Percentiles rank a stretch among this genome's conserved stretches.
phyloP scores from a whole-genome alignment of 2,797 vertebrate species.

The Acridotheres tristis region DNA sequence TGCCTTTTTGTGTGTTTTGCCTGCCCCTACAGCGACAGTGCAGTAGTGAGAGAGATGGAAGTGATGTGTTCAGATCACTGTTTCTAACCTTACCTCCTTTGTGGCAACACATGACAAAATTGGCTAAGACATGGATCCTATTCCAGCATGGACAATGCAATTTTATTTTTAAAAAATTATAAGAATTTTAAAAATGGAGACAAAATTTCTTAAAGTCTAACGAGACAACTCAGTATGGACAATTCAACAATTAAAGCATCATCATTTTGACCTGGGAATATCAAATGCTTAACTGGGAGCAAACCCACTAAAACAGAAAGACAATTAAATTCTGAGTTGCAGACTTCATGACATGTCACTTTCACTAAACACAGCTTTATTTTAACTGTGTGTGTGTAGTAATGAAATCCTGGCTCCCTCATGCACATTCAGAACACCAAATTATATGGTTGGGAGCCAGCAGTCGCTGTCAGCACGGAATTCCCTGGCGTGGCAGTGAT shows the following conservation, averaged over 20 bases:
- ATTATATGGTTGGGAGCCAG: not conserved
- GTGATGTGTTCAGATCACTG: fast-evolving
- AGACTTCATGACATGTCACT: not conserved
- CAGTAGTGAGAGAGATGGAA: not conserved
- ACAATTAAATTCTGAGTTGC: not conserved
- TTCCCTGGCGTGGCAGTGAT: not conserved
- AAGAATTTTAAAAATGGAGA: not conserved
- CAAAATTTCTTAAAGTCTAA: not conserved
- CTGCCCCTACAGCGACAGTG: not conserved
- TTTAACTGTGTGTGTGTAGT: not conserved
- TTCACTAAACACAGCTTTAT: not conserved
- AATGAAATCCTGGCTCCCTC: not conserved
- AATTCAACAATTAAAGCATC: not conserved
- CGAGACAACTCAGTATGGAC: fast-evolving
- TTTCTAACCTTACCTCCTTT: not conserved
- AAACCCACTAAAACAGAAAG: not conserved
- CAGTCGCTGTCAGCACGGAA: not conserved
- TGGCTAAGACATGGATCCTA: not conserved
- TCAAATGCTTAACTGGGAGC: not conserved
- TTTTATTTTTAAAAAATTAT: not conserved
- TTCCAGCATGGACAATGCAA: not conserved
- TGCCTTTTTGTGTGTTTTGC: too few relatives aligned
- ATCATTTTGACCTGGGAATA: not conserved
- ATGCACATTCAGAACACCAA: fast-evolving
- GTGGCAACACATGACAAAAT: not conserved